Percentiles rank a stretch among this genome's conserved stretches.
Evolutionary conservation across 2,113 vertebrate genomes (phyloP).

Genomic region (Ictalurus furcatus): DNA sequence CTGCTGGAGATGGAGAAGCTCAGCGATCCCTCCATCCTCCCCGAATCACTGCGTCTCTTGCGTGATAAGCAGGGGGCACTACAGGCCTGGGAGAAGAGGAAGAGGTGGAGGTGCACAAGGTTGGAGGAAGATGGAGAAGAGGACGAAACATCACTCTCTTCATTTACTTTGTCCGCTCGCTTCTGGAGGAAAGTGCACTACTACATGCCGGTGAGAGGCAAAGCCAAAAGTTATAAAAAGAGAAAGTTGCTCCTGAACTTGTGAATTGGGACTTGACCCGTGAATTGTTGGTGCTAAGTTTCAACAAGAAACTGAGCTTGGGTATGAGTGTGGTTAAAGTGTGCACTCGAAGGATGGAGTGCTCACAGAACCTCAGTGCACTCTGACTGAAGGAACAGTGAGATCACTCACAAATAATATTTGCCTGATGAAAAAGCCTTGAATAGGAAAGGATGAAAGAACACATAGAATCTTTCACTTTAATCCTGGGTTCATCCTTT

Average conservation of each 20-base stretch:
- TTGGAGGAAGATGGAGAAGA: neutral
- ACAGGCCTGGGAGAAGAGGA: slow-evolving; percentile 74
- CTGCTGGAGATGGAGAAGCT: slow-evolving; percentile 83
- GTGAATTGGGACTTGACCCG: slow-evolving; percentile 25
- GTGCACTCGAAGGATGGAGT: slow-evolving; percentile 4
- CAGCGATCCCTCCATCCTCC: slow-evolving; percentile 69
- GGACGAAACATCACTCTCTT: slow-evolving; percentile 28
- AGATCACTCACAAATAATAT: neutral
- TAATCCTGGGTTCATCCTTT: neutral
- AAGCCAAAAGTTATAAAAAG: slow-evolving; percentile 50
- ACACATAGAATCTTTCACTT: neutral
- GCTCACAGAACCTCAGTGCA: neutral
- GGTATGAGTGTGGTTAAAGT: neutral
- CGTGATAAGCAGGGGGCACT: slow-evolving; percentile 81
- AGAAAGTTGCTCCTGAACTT: slow-evolving; percentile 56
- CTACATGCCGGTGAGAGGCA: slow-evolving; percentile 79
- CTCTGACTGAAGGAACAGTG: neutral
- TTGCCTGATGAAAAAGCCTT: neutral
- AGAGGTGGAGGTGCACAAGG: slow-evolving; percentile 26
- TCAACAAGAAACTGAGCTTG: neutral
- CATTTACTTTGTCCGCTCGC: slow-evolving; percentile 61
- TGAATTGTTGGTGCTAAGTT: neutral
- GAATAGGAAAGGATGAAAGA: neutral
- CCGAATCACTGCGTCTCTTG: slow-evolving; percentile 81
- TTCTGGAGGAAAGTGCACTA: slow-evolving; percentile 89